A percentile compares a stretch with the other conserved stretches of the same genome.
Conservation (phyloP, 2,888 invertebrate genomes). For the Branchinecta sandiegonensis region DNA sequence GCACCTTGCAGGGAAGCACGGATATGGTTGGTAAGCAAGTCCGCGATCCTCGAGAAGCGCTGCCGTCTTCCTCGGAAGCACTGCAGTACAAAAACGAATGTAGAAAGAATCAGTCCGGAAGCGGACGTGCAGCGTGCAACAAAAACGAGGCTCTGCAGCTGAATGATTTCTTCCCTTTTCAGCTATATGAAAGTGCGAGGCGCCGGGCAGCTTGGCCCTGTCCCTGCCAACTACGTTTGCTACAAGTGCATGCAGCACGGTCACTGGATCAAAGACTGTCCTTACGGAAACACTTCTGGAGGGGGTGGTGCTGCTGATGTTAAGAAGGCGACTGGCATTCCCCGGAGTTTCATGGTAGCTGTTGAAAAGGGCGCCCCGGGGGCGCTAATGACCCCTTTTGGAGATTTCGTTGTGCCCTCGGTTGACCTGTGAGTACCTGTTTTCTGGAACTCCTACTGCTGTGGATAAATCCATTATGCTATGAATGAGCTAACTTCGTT, state of each 20-base stretch:
- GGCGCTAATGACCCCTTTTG: conserved; percentile 75
- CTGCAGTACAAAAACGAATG: no score
- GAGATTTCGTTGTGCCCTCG: conserved; percentile 72
- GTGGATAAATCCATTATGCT: no score
- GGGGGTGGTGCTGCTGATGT: conserved; percentile 47
- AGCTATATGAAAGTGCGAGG: conserved; percentile 80
- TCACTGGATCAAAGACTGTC: conserved; percentile 96
- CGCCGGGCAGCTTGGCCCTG: conserved; percentile 71
- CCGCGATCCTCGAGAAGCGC: no score
- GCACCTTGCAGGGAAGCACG: no score
- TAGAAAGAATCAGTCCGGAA: no score
- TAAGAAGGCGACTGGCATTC: conserved; percentile 92
- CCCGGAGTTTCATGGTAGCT: conserved; percentile 83
- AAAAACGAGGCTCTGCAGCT: no score
- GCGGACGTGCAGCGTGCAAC: no score
- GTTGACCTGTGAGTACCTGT: conserved; percentile 58
- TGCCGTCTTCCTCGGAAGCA: no score
- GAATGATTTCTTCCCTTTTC: conserved; percentile 32
- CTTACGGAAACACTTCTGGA: conserved; percentile 41
- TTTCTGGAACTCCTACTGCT: conserved; percentile 15
- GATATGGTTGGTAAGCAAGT: no score
- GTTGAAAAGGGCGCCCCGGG: conserved; percentile 80
- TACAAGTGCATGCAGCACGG: conserved; percentile 87
- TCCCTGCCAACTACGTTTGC: conserved; percentile 83
- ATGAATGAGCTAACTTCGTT: no score